Percentiles rank a stretch among this genome's conserved stretches.
phyloP scores from a whole-genome alignment of 2,888 invertebrate species.

The Ypsolopha sequella region DNA sequence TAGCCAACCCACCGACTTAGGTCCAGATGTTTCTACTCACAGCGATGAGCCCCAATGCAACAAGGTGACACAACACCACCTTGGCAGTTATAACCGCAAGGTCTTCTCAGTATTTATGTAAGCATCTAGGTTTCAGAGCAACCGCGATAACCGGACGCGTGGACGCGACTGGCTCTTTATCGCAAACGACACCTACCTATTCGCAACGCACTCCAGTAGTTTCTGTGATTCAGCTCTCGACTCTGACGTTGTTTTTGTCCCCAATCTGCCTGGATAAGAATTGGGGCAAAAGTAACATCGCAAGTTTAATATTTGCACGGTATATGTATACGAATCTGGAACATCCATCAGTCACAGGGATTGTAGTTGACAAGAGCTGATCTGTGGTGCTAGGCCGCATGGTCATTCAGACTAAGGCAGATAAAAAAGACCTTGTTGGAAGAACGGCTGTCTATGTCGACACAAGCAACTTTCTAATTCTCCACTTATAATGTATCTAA shows the following conservation, averaged over 20 bases:
- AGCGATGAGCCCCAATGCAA: neutral
- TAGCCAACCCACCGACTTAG: constrained; percentile 8
- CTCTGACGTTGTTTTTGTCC: neutral
- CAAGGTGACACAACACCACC: constrained; percentile 14
- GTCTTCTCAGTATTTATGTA: constrained; percentile 7
- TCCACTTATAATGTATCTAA: constrained; percentile 18
- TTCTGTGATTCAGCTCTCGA: neutral
- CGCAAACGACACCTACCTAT: constrained; percentile 55
- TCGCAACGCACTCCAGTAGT: constrained; percentile 32
- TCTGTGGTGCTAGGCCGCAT: too few relatives aligned
- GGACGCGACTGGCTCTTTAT: constrained; percentile 64
- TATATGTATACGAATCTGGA: too few relatives aligned
- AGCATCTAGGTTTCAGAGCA: constrained; percentile 18
- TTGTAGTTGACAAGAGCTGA: too few relatives aligned
- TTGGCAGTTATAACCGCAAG: constrained; percentile 41
- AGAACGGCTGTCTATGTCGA: too few relatives aligned
- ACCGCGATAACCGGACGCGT: constrained; percentile 64
- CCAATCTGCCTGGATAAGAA: neutral
- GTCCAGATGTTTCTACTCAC: neutral
- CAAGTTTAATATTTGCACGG: too few relatives aligned
- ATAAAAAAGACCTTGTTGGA: too few relatives aligned
- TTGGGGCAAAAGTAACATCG: neutral
- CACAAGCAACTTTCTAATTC: too few relatives aligned
- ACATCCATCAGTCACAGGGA: too few relatives aligned
- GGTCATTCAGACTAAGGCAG: too few relatives aligned